These are phyloP conservation scores for Zoanthus sansibaricus DNA, from an alignment of 92 coral and sea anemone genomes.

Conservation along the genomic window DNA sequence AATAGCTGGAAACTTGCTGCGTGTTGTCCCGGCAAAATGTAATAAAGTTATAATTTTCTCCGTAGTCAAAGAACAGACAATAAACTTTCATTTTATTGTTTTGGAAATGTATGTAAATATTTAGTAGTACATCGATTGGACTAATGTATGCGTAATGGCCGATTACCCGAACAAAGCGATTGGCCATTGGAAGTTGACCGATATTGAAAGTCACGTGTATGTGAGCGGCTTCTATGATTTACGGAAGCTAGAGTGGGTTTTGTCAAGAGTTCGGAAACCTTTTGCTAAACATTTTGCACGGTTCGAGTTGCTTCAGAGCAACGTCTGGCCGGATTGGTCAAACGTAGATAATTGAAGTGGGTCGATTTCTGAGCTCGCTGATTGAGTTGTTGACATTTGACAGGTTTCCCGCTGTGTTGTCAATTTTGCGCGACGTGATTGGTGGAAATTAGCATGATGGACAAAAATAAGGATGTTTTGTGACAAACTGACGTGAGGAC, in stretches of 20 bases:
- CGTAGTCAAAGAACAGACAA: conserved; percentile 22
- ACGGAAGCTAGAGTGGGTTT: conserved; percentile 43
- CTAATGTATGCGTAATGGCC: conserved; percentile 28
- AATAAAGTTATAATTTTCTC: not conserved
- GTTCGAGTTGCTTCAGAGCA: conserved; percentile 42
- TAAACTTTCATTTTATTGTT: conserved; percentile 39
- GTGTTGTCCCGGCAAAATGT: not conserved
- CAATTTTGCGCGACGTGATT: conserved; percentile 69
- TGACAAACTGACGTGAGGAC: conserved; percentile 90
- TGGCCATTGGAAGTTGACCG: conserved; percentile 48
- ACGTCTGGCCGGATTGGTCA: conserved; percentile 40
- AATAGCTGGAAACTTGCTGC: not conserved
- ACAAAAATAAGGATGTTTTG: conserved; percentile 80
- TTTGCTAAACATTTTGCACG: conserved; percentile 28
- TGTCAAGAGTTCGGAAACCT: conserved; percentile 52
- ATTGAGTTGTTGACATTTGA: conserved; percentile 77
- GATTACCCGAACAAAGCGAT: conserved; percentile 53
- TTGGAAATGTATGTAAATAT: conserved; percentile 41
- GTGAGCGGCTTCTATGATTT: conserved; percentile 43
- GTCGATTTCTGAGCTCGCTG: conserved; percentile 60
- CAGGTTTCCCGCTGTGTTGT: conserved; percentile 74
- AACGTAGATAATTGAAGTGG: conserved; percentile 37
- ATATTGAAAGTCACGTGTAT: conserved; percentile 41
- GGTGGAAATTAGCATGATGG: conserved; percentile 73
- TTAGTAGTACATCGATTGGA: conserved; percentile 33